Evolutionary conservation across 2,888 invertebrate species (phyloP).

Genomic region (Dusona sp.): DNA sequence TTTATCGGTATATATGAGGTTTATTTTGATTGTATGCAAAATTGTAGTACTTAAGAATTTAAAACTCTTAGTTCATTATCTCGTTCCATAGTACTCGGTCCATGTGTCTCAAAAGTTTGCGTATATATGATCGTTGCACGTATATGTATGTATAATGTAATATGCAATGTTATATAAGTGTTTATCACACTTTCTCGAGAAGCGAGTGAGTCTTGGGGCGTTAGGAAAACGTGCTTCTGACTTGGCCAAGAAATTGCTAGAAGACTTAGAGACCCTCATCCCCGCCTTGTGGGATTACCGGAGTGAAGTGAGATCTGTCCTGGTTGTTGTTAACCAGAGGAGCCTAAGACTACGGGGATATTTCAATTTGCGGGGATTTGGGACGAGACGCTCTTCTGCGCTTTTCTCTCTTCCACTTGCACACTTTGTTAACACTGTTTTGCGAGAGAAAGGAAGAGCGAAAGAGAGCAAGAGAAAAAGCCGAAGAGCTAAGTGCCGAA

Average conservation of each 20-base stretch:
- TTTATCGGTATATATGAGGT: no score
- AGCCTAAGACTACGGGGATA: slow-evolving; percentile 78
- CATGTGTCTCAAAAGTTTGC: slow-evolving; percentile 12
- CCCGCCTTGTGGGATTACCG: slow-evolving; percentile 74
- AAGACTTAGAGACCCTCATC: slow-evolving; percentile 71
- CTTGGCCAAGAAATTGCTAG: slow-evolving; percentile 72
- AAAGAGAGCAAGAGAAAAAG: slow-evolving; percentile 35
- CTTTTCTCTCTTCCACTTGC: slow-evolving; percentile 38
- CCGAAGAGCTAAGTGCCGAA: slow-evolving; percentile 67
- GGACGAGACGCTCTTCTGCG: slow-evolving; percentile 70
- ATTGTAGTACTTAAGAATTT: no score
- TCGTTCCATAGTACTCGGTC: not conserved
- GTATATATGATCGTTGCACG: slow-evolving; percentile 12
- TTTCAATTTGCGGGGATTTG: slow-evolving; percentile 81
- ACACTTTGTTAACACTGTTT: slow-evolving; percentile 39
- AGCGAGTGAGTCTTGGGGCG: slow-evolving; percentile 34
- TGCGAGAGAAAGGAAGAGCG: not conserved
- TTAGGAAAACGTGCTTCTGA: slow-evolving; percentile 71
- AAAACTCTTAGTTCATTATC: not conserved
- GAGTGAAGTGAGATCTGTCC: slow-evolving; percentile 78
- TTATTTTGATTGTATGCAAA: no score
- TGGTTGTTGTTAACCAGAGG: slow-evolving; percentile 81
- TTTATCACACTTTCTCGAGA: slow-evolving; percentile 47
- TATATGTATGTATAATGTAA: slow-evolving; percentile 16
- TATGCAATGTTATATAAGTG: slow-evolving; percentile 40